These are phyloP conservation scores for Drosophila oshimai DNA, from an alignment of 1,140 invertebrate genomes.

Conservation along the genomic window DNA sequence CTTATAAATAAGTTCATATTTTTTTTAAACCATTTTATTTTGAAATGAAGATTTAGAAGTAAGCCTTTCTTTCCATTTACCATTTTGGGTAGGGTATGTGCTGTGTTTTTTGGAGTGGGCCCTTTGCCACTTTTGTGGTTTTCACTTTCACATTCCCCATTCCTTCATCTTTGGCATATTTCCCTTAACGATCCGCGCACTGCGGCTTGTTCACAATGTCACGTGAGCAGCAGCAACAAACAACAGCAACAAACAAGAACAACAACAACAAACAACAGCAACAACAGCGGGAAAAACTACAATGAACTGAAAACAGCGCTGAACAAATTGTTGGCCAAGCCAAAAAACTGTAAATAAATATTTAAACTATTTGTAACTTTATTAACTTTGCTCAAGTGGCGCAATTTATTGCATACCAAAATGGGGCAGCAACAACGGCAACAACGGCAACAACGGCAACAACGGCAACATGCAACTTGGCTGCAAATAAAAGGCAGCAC, in stretches of 20 bases:
- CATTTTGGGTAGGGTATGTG: background rate
- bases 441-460: background rate
- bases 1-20: too few relatives aligned
- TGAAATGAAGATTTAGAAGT: too few relatives aligned
- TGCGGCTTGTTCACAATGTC: slow-evolving; percentile 48
- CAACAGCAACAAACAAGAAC: slow-evolving; percentile 14
- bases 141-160: background rate
- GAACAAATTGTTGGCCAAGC: slow-evolving; percentile 64
- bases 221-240: slow-evolving; percentile 44
- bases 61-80: too few relatives aligned
- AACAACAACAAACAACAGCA: slow-evolving; percentile 14
- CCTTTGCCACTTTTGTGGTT: background rate
- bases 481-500: slow-evolving; percentile 11
- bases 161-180: too few relatives aligned
- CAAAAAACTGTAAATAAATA: slow-evolving; percentile 78
- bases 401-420: slow-evolving; percentile 73
- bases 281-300: slow-evolving; percentile 29
- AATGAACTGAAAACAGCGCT: slow-evolving; percentile 49
- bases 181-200: background rate
- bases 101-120: background rate
- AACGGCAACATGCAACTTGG: slow-evolving; percentile 19
- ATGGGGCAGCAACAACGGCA: slow-evolving; percentile 2
- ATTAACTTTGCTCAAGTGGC: slow-evolving; percentile 79
- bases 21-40: too few relatives aligned
- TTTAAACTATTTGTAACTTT: slow-evolving; percentile 80